These are phyloP conservation scores for Drosophila fulvimacula DNA, from an alignment of 2,888 invertebrate genomes.

Conservation along the genomic window DNA sequence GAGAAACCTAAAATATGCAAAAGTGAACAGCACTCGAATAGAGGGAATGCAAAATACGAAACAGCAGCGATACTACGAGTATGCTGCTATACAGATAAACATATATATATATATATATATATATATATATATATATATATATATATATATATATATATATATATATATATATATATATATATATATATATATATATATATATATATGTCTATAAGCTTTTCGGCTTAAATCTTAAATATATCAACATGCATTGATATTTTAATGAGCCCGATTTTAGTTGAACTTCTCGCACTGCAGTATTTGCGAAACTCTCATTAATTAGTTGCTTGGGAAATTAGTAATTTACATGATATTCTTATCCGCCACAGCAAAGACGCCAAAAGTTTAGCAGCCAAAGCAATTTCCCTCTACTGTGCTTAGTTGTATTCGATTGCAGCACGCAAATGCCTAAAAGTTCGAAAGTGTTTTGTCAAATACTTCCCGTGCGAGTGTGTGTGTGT, in stretches of 20 bases:
- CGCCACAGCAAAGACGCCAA: constrained; percentile 28
- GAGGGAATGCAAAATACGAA: constrained; percentile 36
- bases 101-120: not conserved
- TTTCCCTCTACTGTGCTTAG: constrained; percentile 40
- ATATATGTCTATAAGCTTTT: not conserved
- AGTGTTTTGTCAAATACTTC: constrained; percentile 51
- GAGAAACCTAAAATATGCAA: constrained; percentile 53
- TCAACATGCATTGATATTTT: constrained; percentile 11
- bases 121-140: not conserved
- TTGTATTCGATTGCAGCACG: constrained; percentile 51
- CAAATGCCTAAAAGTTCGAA: constrained; percentile 47
- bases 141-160: not conserved
- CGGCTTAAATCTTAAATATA: not conserved
- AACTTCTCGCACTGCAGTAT: not conserved
- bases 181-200: not conserved
- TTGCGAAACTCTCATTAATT: constrained; percentile 46
- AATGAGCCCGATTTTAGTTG: not conserved
- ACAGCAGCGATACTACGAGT: constrained; percentile 14
- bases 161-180: not conserved
- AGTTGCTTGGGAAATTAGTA: constrained; percentile 59
- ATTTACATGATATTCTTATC: constrained; percentile 55
- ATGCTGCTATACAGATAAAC: no score
- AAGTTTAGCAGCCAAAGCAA: constrained; percentile 38
- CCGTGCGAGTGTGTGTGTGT: not conserved
- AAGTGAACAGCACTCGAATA: constrained; percentile 29